Evolutionary conservation across 2,797 vertebrate genomes (phyloP).

Genomic region (Acanthornis magna): DNA sequence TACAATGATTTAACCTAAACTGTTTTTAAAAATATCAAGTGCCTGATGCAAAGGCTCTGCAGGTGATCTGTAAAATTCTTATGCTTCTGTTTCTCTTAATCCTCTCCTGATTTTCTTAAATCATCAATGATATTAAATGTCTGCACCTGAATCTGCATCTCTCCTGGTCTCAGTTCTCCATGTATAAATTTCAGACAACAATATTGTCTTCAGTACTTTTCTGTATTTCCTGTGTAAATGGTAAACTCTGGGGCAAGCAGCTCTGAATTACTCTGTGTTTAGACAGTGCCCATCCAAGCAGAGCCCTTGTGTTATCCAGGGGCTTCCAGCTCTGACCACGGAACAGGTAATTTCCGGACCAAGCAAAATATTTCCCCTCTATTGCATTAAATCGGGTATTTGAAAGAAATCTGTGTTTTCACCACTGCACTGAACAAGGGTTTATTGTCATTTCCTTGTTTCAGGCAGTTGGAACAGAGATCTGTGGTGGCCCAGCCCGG

Average conservation of each 20-base stretch:
- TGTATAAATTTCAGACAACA: not conserved
- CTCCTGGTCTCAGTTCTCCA: not conserved
- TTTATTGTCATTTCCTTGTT: not conserved
- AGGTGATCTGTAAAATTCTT: not conserved
- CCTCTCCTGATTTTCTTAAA: not conserved
- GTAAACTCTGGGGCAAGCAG: not conserved
- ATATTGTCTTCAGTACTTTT: not conserved
- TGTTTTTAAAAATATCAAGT: not conserved
- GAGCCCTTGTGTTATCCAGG: not conserved
- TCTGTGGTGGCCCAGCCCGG: not conserved
- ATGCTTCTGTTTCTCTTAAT: not conserved
- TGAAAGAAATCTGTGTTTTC: not conserved
- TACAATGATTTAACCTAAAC: not conserved
- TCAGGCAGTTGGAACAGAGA: not conserved
- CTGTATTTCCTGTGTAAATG: not conserved
- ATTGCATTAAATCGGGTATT: not conserved
- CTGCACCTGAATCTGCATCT: not conserved
- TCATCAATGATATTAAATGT: not conserved
- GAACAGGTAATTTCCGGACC: not conserved
- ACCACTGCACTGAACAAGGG: not conserved
- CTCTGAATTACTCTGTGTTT: not conserved
- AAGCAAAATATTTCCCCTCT: not conserved
- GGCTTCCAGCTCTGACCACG: not conserved
- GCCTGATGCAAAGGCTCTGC: not conserved
- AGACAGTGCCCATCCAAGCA: not conserved